Evolutionary conservation across 2,113 vertebrate genomes (phyloP).

Genomic region (Tenebrosternarchus preto): DNA sequence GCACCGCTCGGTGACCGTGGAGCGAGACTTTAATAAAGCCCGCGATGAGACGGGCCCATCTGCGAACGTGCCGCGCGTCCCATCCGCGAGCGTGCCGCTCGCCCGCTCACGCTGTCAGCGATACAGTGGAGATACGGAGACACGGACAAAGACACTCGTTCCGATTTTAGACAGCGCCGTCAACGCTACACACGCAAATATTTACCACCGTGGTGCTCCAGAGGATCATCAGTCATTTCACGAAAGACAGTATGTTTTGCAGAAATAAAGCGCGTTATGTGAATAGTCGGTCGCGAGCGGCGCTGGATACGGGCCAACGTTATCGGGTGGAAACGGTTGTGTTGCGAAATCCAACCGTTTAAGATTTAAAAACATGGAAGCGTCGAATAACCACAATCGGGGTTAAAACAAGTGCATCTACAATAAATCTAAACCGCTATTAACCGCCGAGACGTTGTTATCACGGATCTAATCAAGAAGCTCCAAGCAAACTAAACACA

Average conservation of each 20-base stretch:
- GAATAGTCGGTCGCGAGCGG: neutral
- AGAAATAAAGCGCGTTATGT: neutral
- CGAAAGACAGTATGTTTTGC: neutral
- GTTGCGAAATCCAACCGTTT: constrained; percentile 32
- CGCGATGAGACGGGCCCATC: constrained; percentile 39
- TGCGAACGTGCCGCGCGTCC: constrained; percentile 7
- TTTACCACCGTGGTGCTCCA: constrained; percentile 50
- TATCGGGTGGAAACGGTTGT: neutral
- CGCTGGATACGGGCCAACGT: neutral
- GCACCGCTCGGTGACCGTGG: neutral
- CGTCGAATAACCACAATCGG: neutral
- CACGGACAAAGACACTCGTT: constrained; percentile 58
- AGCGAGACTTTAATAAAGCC: constrained; percentile 30
- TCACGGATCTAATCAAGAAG: neutral
- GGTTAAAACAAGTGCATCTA: constrained; percentile 39
- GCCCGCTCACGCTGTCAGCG: constrained; percentile 45
- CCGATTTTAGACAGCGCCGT: constrained; percentile 43
- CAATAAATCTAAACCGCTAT: constrained; percentile 23
- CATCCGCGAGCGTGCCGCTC: too few species aligned
- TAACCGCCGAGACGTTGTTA: constrained; percentile 39
- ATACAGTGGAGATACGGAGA: constrained; percentile 41
- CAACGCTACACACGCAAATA: constrained; percentile 48
- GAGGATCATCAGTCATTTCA: constrained; percentile 57
- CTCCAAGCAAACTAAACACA: neutral
- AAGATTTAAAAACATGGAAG: constrained; percentile 3